phyloP scores from a whole-genome alignment of 2,113 vertebrate species.

The Sciurus niger region DNA sequence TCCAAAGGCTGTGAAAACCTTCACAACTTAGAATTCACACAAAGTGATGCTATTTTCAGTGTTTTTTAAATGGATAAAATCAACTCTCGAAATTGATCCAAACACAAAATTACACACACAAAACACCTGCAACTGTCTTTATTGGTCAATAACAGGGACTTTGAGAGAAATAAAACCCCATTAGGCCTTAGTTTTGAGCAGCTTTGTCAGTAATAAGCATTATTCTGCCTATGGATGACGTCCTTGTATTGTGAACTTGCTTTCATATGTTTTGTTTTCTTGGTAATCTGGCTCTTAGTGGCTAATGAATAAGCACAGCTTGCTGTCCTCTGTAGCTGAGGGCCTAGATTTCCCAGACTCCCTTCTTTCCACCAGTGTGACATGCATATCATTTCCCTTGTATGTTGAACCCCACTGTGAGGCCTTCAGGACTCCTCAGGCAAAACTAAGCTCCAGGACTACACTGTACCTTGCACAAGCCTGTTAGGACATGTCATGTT shows the following conservation, averaged over 20 bases:
- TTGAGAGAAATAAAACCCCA: not conserved
- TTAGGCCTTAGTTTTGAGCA: not conserved
- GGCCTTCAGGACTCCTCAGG: not conserved
- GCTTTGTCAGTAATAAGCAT: not conserved
- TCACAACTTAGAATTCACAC: constrained; percentile 16
- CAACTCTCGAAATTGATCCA: constrained; percentile 14
- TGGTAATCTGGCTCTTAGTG: not conserved
- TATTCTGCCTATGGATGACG: not conserved
- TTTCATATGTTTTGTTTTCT: not conserved
- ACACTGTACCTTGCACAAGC: not conserved
- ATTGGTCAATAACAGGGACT: not conserved
- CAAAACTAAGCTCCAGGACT: not conserved
- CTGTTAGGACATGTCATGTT: not conserved
- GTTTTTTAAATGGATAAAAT: constrained; percentile 41
- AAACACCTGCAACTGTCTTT: not conserved
- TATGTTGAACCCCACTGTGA: not conserved
- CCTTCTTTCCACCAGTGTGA: not conserved
- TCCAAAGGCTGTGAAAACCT: not conserved
- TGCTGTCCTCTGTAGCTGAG: not conserved
- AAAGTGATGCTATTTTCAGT: not conserved
- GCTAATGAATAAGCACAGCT: not conserved
- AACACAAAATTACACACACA: not conserved
- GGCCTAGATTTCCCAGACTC: not conserved
- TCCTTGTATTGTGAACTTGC: not conserved
- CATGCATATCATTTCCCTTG: not conserved